A percentile compares a stretch with the other conserved stretches of the same genome.
phyloP scores from a whole-genome alignment of 2,888 invertebrate genomes.

The Aradus depressus region DNA sequence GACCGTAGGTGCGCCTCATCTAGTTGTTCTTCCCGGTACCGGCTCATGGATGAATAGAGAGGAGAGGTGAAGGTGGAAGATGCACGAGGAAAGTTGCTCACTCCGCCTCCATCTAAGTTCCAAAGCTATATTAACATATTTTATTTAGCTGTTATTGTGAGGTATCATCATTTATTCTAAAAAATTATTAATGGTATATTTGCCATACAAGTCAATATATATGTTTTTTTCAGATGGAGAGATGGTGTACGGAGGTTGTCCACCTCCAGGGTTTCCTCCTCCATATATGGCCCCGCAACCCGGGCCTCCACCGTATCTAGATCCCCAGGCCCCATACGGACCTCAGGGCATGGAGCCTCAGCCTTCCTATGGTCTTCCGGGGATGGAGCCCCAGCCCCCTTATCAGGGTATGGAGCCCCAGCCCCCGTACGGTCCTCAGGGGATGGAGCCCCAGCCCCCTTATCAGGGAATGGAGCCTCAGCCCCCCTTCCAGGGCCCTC shows the following conservation, averaged over 20 bases:
- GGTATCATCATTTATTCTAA: neutral
- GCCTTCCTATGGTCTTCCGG: conserved; percentile 29
- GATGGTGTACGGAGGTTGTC: conserved; percentile 17
- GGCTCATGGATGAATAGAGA: too few relatives aligned
- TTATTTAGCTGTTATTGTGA: neutral
- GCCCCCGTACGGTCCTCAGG: conserved; percentile 29
- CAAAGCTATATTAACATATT: too few relatives aligned
- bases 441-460: conserved; percentile 5
- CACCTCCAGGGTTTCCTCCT: conserved; percentile 27
- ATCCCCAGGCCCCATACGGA: conserved; percentile 28
- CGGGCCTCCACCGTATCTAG: conserved; percentile 31
- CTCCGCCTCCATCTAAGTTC: too few relatives aligned
- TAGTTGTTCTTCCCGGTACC: too few relatives aligned
- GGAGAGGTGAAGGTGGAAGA: too few relatives aligned
- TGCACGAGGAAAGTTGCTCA: too few relatives aligned
- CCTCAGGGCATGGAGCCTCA: conserved; percentile 27
- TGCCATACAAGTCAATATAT: neutral
- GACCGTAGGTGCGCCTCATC: too few relatives aligned
- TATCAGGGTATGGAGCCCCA: conserved; percentile 27
- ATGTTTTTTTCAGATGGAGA: conserved; percentile 19
- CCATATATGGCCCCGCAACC: conserved; percentile 28
- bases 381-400: conserved; percentile 25
- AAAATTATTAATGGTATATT: neutral
- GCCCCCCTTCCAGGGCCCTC: conserved; percentile 14
- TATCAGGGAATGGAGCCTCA: conserved; percentile 13